Evolutionary conservation across 2,113 vertebrate genomes (phyloP).

Genomic region (Ophiodon elongatus): DNA sequence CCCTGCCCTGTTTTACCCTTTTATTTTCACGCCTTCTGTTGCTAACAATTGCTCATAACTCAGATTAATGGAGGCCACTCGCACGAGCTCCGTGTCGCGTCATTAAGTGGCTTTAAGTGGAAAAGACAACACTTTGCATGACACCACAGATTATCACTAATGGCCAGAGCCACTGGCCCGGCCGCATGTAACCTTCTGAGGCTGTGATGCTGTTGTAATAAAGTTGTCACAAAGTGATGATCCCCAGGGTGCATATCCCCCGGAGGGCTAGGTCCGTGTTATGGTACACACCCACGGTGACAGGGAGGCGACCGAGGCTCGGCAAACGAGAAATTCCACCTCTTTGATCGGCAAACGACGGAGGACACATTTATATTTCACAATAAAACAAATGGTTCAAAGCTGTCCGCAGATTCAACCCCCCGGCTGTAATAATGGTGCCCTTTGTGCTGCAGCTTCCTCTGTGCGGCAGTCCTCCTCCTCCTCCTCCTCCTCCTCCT

Average conservation of each 20-base stretch:
- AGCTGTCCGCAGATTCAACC: not conserved
- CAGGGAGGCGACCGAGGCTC: not conserved
- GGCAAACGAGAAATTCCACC: conserved; percentile 36
- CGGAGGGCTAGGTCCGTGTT: not conserved
- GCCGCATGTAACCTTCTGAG: too few relatives aligned
- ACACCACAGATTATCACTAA: not conserved
- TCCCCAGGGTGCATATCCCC: not conserved
- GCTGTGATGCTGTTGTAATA: too few relatives aligned
- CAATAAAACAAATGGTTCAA: not conserved
- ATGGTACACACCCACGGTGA: conserved; percentile 45
- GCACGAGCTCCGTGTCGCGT: not conserved
- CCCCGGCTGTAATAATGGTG: not conserved
- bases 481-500: too few relatives aligned
- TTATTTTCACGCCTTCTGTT: conserved; percentile 13
- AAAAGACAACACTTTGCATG: not conserved
- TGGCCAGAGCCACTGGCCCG: not conserved
- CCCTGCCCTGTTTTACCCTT: conserved; percentile 50
- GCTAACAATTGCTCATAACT: not conserved
- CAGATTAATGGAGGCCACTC: not conserved
- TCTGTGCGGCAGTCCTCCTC: conserved; percentile 35
- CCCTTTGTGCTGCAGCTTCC: not conserved
- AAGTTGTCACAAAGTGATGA: not conserved
- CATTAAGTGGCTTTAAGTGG: not conserved
- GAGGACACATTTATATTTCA: not conserved
- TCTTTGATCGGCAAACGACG: not conserved